Evolutionary conservation across 1,140 invertebrate genomes (phyloP).

Genomic region (Drosophila lini): DNA sequence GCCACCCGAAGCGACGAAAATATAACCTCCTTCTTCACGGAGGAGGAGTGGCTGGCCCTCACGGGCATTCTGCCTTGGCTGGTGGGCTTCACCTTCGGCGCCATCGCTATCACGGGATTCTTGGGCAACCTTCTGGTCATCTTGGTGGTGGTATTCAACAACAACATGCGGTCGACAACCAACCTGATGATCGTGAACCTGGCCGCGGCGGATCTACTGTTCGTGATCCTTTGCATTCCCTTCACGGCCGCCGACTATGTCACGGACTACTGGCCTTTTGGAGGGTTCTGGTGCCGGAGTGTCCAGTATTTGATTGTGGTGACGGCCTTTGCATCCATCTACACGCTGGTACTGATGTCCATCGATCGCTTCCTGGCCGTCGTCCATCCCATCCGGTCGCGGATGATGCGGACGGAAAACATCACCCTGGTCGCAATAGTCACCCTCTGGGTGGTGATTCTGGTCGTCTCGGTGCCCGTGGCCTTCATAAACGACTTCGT

Average conservation of each 20-base stretch:
- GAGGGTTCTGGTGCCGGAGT: constrained; percentile 94
- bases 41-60: constrained; percentile 51
- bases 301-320: constrained; percentile 92
- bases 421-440: constrained; percentile 92
- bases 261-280: constrained; percentile 94
- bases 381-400: constrained; percentile 95
- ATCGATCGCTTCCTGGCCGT: constrained; percentile 97
- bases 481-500: constrained; percentile 90
- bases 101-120: constrained; percentile 94
- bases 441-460: constrained; percentile 92
- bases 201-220: constrained; percentile 95
- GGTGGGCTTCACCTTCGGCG: constrained; percentile 94
- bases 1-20: constrained; percentile 13
- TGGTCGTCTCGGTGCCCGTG: constrained; percentile 90
- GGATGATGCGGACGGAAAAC: constrained; percentile 91
- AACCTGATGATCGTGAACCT: constrained; percentile 96
- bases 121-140: constrained; percentile 95
- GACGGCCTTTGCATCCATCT: constrained; percentile 96
- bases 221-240: constrained; percentile 97
- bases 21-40: constrained; percentile 15
- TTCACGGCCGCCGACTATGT: constrained; percentile 95
- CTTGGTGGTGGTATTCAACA: constrained; percentile 92
- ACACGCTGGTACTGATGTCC: constrained; percentile 98
- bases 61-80: constrained; percentile 78
- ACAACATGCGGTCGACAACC: constrained; percentile 96